Percentiles rank a stretch among this genome's conserved stretches.
phyloP scores from a whole-genome alignment of 2,888 invertebrate species.

The Drosophila paramelanica region DNA sequence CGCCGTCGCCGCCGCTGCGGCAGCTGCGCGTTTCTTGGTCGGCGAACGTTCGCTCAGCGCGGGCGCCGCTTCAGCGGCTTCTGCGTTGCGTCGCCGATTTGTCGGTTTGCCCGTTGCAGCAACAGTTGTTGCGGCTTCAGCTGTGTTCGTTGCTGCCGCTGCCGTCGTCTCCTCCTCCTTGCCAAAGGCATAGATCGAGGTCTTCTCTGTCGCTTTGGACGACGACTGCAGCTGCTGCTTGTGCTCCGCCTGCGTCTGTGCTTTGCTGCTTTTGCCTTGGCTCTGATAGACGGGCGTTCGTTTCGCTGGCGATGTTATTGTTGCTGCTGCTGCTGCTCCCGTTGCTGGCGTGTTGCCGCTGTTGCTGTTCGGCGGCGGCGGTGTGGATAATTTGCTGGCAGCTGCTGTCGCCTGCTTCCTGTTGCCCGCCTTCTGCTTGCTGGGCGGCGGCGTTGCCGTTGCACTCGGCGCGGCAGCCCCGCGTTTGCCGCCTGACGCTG shows the following conservation, averaged over 20 bases:
- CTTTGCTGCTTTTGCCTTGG: constrained; percentile 37
- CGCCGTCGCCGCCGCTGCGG: constrained; percentile 75
- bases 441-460: constrained; percentile 31
- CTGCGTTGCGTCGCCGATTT: constrained; percentile 84
- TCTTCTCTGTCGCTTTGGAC: constrained; percentile 4
- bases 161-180: constrained; percentile 87
- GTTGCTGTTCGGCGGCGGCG: constrained; percentile 27
- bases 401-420: constrained; percentile 30
- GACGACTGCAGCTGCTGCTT: constrained; percentile 46
- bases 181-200: constrained; percentile 90
- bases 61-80: constrained; percentile 61
- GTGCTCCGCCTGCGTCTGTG: constrained; percentile 37
- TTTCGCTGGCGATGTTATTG: constrained; percentile 66
- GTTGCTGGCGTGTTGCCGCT: constrained; percentile 11
- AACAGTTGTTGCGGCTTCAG: constrained; percentile 18
- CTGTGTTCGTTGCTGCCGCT: constrained; percentile 1
- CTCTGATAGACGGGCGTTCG: constrained; percentile 87
- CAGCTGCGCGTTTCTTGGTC: constrained; percentile 72
- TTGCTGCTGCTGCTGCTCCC: constrained; percentile 34
- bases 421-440: constrained; percentile 44
- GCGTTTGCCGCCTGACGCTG: constrained; percentile 21
- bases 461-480: constrained; percentile 41
- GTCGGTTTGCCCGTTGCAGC: constrained; percentile 51
- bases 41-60: constrained; percentile 68
- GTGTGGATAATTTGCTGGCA: constrained; percentile 27